phyloP scores from a whole-genome alignment of 2,888 invertebrate species.

The Dichetophora obliterata region DNA sequence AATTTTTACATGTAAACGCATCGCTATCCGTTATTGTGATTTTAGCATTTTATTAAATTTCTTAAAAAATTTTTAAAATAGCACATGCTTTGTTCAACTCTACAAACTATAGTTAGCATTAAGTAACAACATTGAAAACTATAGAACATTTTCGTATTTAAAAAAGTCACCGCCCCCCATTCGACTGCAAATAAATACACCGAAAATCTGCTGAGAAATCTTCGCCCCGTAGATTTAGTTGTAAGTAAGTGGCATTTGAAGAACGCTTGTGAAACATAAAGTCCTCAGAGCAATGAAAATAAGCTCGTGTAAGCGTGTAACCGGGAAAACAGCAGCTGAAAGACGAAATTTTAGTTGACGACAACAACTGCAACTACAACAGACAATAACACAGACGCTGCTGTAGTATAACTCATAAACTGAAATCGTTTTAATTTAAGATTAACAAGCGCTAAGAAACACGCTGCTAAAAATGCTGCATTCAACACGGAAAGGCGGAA shows the following conservation, averaged over 20 bases:
- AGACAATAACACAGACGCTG: neutral
- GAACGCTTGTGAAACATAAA: conserved; percentile 16
- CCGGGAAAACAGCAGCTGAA: neutral
- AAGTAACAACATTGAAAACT: too few species aligned
- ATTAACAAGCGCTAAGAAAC: conserved; percentile 54
- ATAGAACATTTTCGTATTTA: too few species aligned
- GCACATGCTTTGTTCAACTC: too few species aligned
- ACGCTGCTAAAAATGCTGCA: neutral
- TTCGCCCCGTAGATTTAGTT: too few species aligned
- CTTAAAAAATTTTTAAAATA: too few species aligned
- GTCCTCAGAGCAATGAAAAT: neutral
- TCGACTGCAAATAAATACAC: too few species aligned
- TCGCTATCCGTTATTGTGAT: too few species aligned
- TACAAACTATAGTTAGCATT: too few species aligned
- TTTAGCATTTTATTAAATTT: too few species aligned
- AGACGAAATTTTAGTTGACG: neutral
- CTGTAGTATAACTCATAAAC: conserved; percentile 47
- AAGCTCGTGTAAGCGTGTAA: neutral
- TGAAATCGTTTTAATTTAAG: conserved; percentile 64
- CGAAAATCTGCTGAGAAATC: too few species aligned
- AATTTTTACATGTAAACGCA: too few species aligned
- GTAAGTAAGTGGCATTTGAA: neutral
- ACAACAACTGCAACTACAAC: neutral
- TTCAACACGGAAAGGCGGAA: neutral
- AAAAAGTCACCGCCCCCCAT: too few species aligned